These are phyloP conservation scores for Calcarius lapponicus DNA, from an alignment of 2,797 vertebrate species.

Conservation along the genomic window DNA sequence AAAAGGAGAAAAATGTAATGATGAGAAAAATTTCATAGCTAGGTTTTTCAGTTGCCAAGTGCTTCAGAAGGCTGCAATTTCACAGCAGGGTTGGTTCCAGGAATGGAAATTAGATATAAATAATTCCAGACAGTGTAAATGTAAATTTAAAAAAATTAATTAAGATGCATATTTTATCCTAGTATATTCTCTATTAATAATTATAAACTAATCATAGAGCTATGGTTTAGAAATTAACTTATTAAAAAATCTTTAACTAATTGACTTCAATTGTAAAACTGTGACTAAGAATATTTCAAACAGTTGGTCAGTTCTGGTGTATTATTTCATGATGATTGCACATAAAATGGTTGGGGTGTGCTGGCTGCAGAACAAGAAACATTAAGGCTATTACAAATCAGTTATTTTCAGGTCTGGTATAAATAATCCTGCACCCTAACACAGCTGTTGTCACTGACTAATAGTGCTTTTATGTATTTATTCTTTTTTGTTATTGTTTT, in stretches of 20 bases:
- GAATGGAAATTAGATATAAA: constrained; percentile 39
- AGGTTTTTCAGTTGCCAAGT: constrained; percentile 38
- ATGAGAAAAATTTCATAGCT: constrained; percentile 43
- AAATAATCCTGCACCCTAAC: neutral
- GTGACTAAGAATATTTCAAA: constrained; percentile 43
- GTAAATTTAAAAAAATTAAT: neutral
- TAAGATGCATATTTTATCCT: constrained; percentile 9
- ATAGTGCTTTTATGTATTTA: neutral
- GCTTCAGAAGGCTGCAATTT: constrained; percentile 46
- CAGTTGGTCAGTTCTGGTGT: constrained; percentile 54
- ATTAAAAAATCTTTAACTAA: constrained; percentile 30
- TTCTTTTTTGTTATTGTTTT: neutral
- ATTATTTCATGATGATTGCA: constrained; percentile 58
- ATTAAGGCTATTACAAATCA: neutral
- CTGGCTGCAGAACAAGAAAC: constrained; percentile 26
- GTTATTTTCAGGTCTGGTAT: neutral
- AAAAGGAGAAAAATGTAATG: constrained; percentile 37
- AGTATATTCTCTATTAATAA: neutral
- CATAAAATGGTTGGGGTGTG: constrained; percentile 34
- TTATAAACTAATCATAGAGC: neutral
- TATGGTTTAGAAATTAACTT: constrained; percentile 21
- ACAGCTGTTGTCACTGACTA: neutral
- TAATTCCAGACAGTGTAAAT: constrained; percentile 25
- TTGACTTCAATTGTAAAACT: constrained; percentile 54
- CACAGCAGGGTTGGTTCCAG: constrained; percentile 33